These are phyloP conservation scores for Isotomurus palustris DNA, from an alignment of 2,888 invertebrate species.

Conservation along the genomic window DNA sequence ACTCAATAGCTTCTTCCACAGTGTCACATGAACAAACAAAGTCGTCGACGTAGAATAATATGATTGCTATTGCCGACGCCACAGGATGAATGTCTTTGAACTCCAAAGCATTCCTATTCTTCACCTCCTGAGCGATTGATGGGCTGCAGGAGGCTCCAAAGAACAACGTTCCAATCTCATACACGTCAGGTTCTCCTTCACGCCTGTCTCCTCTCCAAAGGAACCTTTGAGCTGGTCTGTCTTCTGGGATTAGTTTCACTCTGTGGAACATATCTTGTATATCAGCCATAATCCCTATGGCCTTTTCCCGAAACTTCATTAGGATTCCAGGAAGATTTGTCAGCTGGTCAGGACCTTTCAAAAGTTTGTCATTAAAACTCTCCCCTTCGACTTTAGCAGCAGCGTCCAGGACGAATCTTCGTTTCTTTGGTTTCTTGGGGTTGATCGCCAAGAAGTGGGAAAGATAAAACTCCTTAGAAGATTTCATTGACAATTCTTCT, in stretches of 20 bases:
- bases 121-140: neutral
- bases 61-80: neutral
- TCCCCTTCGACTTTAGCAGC: conserved; percentile 16
- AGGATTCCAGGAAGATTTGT: neutral
- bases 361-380: conserved; percentile 29
- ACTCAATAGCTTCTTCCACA: conserved; percentile 3
- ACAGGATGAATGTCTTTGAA: neutral
- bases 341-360: conserved; percentile 23
- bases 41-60: neutral
- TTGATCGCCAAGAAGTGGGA: conserved; percentile 35
- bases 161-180: neutral
- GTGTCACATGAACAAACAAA: conserved; percentile 6
- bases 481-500: neutral
- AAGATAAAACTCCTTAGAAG: conserved; percentile 22
- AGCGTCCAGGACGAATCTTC: conserved; percentile 37
- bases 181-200: neutral
- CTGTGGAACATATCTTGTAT: conserved; percentile 13
- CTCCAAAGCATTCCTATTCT: neutral
- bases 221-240: conserved; percentile 1
- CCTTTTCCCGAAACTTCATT: conserved; percentile 4
- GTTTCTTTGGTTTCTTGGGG: conserved; percentile 37
- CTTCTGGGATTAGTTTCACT: conserved; percentile 2
- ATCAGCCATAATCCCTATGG: conserved; percentile 1
- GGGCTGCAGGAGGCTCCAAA: conserved; percentile 11
- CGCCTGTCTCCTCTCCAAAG: neutral